These are phyloP conservation scores for Hartigia nigra DNA, from an alignment of 2,888 invertebrate species.

Conservation along the genomic window DNA sequence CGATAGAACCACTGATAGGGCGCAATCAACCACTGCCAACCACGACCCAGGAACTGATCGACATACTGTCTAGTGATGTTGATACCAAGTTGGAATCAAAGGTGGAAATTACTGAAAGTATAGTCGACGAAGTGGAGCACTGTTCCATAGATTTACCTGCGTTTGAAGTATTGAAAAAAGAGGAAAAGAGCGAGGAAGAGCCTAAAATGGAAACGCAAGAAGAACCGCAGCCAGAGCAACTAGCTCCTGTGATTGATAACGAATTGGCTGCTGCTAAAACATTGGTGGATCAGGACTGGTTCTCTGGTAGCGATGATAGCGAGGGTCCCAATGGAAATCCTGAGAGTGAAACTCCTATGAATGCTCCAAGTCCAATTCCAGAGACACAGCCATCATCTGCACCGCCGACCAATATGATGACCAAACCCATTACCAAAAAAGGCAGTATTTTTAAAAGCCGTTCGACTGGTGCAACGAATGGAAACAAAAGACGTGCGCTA, in stretches of 20 bases:
- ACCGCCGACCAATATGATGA: slow-evolving; percentile 33
- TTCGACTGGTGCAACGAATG: slow-evolving; percentile 74
- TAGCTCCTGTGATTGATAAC: slow-evolving; percentile 29
- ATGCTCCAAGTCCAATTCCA: slow-evolving; percentile 65
- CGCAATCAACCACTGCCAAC: slow-evolving; percentile 59
- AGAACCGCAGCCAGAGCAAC: slow-evolving; percentile 37
- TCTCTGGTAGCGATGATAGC: slow-evolving; percentile 62
- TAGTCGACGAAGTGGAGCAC: slow-evolving; percentile 49
- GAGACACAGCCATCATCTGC: slow-evolving; percentile 51
- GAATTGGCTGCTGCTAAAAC: slow-evolving; percentile 52
- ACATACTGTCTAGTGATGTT: slow-evolving; percentile 57
- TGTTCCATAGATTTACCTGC: slow-evolving; percentile 47
- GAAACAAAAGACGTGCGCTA: slow-evolving; percentile 80
- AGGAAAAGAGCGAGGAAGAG: slow-evolving; percentile 43
- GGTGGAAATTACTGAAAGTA: slow-evolving; percentile 28
- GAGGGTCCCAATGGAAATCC: slow-evolving; percentile 67
- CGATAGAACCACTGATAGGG: slow-evolving; percentile 52
- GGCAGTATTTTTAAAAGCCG: slow-evolving; percentile 92
- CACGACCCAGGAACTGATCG: slow-evolving; percentile 60
- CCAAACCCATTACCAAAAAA: slow-evolving; percentile 71
- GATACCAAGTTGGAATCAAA: slow-evolving; percentile 19
- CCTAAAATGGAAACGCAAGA: slow-evolving; percentile 43
- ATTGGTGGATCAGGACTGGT: slow-evolving; percentile 63
- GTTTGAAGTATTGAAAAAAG: slow-evolving; percentile 13
- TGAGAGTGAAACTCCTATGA: slow-evolving; percentile 66